Base-by-base conservation (phyloP, 2,888 invertebrate genomes). In the Plutella xylostella region DNA sequence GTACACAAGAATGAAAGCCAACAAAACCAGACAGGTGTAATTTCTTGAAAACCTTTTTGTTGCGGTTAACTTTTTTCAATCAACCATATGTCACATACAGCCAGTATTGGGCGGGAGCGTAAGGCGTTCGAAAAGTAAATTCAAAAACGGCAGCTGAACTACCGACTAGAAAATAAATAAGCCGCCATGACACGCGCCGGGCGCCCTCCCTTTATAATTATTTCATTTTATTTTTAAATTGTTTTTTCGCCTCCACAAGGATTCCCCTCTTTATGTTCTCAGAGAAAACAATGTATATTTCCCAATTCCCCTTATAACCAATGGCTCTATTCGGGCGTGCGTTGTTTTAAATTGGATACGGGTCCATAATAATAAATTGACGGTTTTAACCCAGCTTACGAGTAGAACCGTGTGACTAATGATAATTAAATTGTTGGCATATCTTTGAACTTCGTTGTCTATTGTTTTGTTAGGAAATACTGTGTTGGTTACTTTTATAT, bases 301-400 rank as follows among this genome's bases (percentile, higher is more conserved):
- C 19, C 20, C 30, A 33, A 11, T 30, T 41, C 41, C 19, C 31
- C 41, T 19, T 7, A 9, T 31, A 31, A n/a, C 67, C 70, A 73
- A 75, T 75, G 72, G 67, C 65, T 68, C 68, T 69, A 69, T 72
- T 72, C 71, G 71, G 59, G 64, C 74, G 72, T 71, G 72, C 79
- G 75, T 80, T 82, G 78, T 82, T 83, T 82, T 77, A 83, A 82
- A 82, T 83, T 79, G 78, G 82, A 82, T 83, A 83, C 83, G 82
- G 82, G 83, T 74, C 72, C 72, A 72, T 77, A 75, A 79, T 80
- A 80, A 83, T 80, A 79, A 82, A 83, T 82, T 73, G 82, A 73
- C 70, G 75, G 82, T 72, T 76, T 80, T 78, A 76, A 75, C 72
- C 35, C 64, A 63, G 68, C 75, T 72, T 78, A n/a, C n/a, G n/a